phyloP scores from a whole-genome alignment of 2,888 invertebrate species.

The Ophion ellenae region DNA sequence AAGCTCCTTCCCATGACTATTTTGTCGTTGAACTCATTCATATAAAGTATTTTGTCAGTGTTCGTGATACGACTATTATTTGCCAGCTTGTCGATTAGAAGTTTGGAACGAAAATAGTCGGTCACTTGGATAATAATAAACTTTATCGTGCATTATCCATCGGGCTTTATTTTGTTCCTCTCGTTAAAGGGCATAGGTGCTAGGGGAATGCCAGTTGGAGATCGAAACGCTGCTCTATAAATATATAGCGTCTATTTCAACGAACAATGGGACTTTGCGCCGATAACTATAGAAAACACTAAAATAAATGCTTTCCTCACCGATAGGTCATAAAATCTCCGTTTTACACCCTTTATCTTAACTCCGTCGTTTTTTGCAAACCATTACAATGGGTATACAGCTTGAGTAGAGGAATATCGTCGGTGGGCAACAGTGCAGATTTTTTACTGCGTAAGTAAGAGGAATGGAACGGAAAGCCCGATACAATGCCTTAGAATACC shows the following conservation, averaged over 20 bases:
- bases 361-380: conserved; percentile 17
- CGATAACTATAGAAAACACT: neutral
- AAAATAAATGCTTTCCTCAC: conserved; percentile 3
- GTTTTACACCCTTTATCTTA: conserved; percentile 21
- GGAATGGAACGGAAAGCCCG: conserved; percentile 24
- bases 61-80: too few relatives aligned
- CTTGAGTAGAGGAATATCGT: conserved; percentile 43
- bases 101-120: neutral
- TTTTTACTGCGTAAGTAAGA: conserved; percentile 38
- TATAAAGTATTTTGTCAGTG: too few relatives aligned
- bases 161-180: neutral
- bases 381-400: neutral
- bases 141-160: neutral
- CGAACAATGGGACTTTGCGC: neutral
- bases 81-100: neutral
- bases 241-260: neutral
- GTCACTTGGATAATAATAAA: neutral
- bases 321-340: conserved; percentile 7
- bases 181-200: neutral
- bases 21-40: too few relatives aligned
- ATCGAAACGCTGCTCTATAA: neutral
- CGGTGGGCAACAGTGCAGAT: conserved; percentile 24
- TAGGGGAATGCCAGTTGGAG: neutral
- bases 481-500: conserved; percentile 49
- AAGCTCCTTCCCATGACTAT: too few relatives aligned